Evolutionary conservation across 2,797 vertebrate genomes (phyloP).

Genomic region (Yasuhikotakia modesta): DNA sequence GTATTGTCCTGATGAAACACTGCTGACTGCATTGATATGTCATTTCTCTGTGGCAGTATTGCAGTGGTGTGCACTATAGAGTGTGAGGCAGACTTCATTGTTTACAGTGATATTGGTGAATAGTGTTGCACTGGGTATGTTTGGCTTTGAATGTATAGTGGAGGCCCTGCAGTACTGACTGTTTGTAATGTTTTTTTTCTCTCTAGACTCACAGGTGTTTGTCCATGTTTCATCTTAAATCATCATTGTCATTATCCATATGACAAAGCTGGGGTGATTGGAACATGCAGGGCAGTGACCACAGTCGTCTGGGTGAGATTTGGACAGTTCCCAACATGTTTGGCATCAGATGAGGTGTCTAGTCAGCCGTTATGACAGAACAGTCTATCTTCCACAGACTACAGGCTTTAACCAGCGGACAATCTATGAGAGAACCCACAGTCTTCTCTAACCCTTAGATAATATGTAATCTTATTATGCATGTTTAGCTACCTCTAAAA

Average conservation of each 20-base stretch:
- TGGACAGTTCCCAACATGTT: conserved; percentile 7
- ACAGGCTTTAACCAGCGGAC: neutral
- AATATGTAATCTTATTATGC: neutral
- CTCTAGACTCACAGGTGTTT: neutral
- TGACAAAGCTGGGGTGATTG: conserved; percentile 15
- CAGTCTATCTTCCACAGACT: neutral
- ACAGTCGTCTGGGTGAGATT: conserved; percentile 24
- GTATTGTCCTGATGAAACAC: conserved; percentile 6
- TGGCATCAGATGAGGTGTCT: neutral
- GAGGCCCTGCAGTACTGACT: neutral
- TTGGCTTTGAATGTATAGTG: neutral
- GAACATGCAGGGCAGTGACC: conserved; percentile 19
- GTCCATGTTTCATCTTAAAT: neutral
- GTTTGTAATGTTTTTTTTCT: neutral
- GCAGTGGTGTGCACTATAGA: neutral
- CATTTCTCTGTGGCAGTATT: neutral
- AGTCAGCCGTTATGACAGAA: neutral
- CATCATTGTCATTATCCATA: neutral
- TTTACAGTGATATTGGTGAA: conserved; percentile 1
- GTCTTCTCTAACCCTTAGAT: neutral
- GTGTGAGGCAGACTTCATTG: conserved; percentile 20
- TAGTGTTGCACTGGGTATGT: neutral
- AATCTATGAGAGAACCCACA: neutral
- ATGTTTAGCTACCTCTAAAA: neutral
- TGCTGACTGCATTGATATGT: conserved; percentile 19